Percentiles rank a stretch among this genome's conserved stretches.
These are phyloP conservation scores for Chloroceryle inda DNA, from an alignment of 2,797 vertebrate genomes.

Conservation along the genomic window DNA sequence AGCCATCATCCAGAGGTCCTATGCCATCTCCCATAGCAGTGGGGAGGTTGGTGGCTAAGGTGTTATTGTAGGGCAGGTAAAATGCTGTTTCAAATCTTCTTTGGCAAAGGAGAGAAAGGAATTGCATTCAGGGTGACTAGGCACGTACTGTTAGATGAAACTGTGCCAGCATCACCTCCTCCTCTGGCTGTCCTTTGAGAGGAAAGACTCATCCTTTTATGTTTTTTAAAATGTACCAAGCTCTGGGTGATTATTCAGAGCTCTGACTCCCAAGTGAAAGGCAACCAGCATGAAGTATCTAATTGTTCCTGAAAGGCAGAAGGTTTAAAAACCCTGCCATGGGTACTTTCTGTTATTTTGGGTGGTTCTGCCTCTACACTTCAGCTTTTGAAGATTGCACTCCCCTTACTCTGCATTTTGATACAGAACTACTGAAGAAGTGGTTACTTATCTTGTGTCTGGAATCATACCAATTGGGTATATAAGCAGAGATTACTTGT, in stretches of 20 bases:
- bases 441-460: not conserved
- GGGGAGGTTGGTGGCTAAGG: not conserved
- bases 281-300: not conserved
- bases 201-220: not conserved
- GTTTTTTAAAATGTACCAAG: not conserved
- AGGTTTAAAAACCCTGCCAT: not conserved
- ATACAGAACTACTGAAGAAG: not conserved
- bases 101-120: not conserved
- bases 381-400: not conserved
- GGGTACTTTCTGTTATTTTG: not conserved
- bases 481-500: not conserved
- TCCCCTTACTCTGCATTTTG: not conserved
- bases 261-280: not conserved
- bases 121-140: not conserved
- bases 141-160: not conserved
- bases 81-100: not conserved
- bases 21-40: not conserved
- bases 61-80: not conserved
- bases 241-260: not conserved
- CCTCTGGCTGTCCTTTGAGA: conserved; percentile 11
- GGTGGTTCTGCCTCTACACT: not conserved
- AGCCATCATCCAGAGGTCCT: not conserved
- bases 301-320: not conserved
- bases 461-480: not conserved
- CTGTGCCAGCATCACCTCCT: not conserved